Base-by-base conservation (phyloP, 2,888 invertebrate genomes). In the Drosophila ustulata region DNA sequence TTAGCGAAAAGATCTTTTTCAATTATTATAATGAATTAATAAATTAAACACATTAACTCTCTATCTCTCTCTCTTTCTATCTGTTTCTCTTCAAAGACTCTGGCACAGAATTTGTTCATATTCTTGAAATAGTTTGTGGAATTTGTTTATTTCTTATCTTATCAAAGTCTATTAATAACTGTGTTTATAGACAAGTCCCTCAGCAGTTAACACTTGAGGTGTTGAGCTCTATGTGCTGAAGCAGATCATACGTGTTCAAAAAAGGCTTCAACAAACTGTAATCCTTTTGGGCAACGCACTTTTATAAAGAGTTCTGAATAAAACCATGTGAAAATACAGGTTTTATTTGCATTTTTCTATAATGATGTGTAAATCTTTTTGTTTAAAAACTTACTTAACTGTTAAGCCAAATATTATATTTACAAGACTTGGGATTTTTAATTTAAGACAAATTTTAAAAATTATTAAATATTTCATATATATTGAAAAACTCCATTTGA, bases 11-110 rank as follows among this genome's bases (percentile, higher is more conserved):
- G 13, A 61, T 43, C 50, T 58, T 9, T 32, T n/a, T 37, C 18
- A 45, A 41, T 61, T 52, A 32, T 37, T 28, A 11, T 39, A 18
- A 39, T 41, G 52, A 11, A 53, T 53, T 41, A 41, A 39, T 28
- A 18, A 39, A 52, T 52, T 41, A 18, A 41, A 41, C 28, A 28
- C 9, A 18, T 28, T 28, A 11, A 39, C 6, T 26, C 9, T 26
- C 39, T n/a, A 4, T 9, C 13, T 26, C 9, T n/a, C 28, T 28
- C 28, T 28, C 26, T 26, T 1, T 18, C 18, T 18, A 18, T 18
- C 18, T 18, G 18, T 2, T 18, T 18, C 18, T 18, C 18, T 18
- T 18, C 18, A 18, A 18, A 1, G 18, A 1, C 18, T 30, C 7
- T 7, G 4, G 26, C 9, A 26, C 37, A 13, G 18, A 18, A 18